phyloP scores from a whole-genome alignment of 2,888 invertebrate genomes.

The Agrypnus murinus region DNA sequence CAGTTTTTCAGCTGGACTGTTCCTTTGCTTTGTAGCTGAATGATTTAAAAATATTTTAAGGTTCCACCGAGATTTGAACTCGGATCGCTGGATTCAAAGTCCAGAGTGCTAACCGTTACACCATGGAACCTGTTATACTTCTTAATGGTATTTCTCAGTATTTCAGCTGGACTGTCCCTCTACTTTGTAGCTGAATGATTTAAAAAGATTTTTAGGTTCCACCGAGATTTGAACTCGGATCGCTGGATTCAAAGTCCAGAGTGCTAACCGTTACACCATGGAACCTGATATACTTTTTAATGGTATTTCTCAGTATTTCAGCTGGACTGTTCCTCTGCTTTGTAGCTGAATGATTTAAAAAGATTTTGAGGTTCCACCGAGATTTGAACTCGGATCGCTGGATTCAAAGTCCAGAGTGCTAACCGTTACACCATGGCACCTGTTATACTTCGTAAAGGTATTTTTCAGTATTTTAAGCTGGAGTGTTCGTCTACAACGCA shows the following conservation, averaged over 20 bases:
- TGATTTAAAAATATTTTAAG: constrained; percentile 61
- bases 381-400: constrained; percentile 78
- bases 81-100: constrained; percentile 88
- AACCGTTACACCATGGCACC: constrained; percentile 80
- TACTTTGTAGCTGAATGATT: not conserved
- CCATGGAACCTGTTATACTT: constrained; percentile 85
- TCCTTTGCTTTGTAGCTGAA: too few relatives aligned
- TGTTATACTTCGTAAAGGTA: too few relatives aligned
- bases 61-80: constrained; percentile 87
- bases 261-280: constrained; percentile 87
- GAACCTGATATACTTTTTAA: constrained; percentile 74
- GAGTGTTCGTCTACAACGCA: too few relatives aligned
- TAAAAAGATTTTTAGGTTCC: constrained; percentile 72
- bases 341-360: too few relatives aligned
- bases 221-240: constrained; percentile 88
- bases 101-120: constrained; percentile 87
- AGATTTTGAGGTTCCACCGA: constrained; percentile 78
- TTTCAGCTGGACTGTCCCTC: too few relatives aligned
- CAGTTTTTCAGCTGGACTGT: not conserved
- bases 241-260: constrained; percentile 87
- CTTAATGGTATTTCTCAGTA: too few relatives aligned
- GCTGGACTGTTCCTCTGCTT: too few relatives aligned
- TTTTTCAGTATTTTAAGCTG: too few relatives aligned
- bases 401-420: constrained; percentile 80
- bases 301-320: too few relatives aligned